Evolutionary conservation across 2,113 vertebrate genomes (phyloP), one percentile per base, ranked within the genome.

Genomic region (Tragelaphus imberbis): DNA sequence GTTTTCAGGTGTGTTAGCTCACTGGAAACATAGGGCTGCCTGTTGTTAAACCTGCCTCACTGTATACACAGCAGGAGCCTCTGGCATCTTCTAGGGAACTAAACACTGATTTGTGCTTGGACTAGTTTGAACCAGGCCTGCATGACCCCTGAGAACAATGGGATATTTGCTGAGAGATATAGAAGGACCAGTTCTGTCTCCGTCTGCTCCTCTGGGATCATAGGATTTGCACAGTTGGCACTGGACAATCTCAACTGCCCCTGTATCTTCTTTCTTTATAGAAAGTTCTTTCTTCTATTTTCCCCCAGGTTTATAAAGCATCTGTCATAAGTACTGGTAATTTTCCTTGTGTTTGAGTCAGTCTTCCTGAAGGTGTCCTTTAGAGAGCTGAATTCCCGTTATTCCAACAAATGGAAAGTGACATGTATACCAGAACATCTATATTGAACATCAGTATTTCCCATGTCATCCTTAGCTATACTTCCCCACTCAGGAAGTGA

Each of bases 371-470:
- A 47, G 49, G 10, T 59, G 44, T 79, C 13, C n/a, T 33, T 51
- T 4, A 6, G 7, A 68, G 40, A 89, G 14, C 16, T 6, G 25
- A 30, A 28, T 93, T 75, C 1, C 19, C 84, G 3, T 23, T 44
- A 40, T 85, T 15, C 47, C 8, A 30, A 21, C 16, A 56, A 90
- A 81, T 25, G 53, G 51, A 81, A 58, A 89, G 36, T 7, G 71
- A 4, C 17, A 7, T 9, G 2, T 47, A 17, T 30, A 28, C 11
- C 0, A 36, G 17, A 28, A 23, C 2, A n/a, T 14, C 56, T 33
- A 0, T 47, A 47, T 5, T 47, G 30, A 68, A 14, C 17, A 6
- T 47, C 55, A 10, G 1, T 58, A 7, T 82, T 36, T 87, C 23
- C n/a, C 28, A 28, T 17, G 4, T 51, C 77, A 80, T 59, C 36